A percentile compares a stretch with the other conserved stretches of the same genome.
phyloP scores from a whole-genome alignment of 2,113 vertebrate species.

The Capreolus pygargus region DNA sequence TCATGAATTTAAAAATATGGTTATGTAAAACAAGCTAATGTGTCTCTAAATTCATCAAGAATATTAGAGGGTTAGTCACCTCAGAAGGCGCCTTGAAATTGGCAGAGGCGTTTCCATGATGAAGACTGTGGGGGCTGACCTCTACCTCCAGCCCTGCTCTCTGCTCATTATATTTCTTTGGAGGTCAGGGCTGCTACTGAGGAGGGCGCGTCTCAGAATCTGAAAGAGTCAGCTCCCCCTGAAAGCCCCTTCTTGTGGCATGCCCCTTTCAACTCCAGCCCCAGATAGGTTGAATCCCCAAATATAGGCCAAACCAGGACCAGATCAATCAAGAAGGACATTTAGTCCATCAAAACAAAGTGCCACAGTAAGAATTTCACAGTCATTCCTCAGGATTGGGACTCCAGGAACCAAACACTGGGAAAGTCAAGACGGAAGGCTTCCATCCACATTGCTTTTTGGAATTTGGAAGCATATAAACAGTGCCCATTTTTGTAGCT shows the following conservation, averaged over 20 bases:
- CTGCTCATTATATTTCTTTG: neutral
- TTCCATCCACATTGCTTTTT: neutral
- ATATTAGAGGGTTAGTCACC: neutral
- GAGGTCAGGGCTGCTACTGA: neutral
- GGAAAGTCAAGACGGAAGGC: neutral
- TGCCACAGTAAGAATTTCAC: neutral
- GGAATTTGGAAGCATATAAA: neutral
- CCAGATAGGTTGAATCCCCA: neutral
- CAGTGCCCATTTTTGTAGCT: neutral
- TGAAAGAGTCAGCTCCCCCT: neutral
- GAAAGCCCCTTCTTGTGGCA: neutral
- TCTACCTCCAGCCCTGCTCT: neutral
- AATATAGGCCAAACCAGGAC: neutral
- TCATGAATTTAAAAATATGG: neutral
- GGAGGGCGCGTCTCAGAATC: neutral
- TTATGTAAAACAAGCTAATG: neutral
- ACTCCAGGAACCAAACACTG: neutral
- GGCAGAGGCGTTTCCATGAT: neutral
- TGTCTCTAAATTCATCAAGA: conserved; percentile 19
- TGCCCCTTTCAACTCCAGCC: neutral
- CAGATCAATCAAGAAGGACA: neutral
- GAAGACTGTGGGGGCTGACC: neutral
- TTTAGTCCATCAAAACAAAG: neutral
- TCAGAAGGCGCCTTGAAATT: neutral
- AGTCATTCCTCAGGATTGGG: neutral